Conservation (phyloP, 2,797 vertebrate genomes). For the Serranus cabrilla region DNA sequence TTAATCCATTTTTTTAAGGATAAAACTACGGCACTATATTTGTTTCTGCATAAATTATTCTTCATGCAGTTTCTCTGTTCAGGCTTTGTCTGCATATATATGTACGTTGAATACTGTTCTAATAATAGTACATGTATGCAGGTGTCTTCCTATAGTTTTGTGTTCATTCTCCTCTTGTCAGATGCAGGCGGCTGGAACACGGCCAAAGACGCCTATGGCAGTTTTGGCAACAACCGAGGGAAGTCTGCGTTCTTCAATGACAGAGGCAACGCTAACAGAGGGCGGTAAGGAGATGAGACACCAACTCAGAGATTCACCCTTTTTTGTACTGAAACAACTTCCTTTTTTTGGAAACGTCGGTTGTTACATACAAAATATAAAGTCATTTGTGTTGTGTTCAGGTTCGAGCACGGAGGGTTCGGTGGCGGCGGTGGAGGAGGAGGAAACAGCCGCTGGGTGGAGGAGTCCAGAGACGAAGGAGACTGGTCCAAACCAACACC, state of each 20-base stretch:
- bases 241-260: constrained; percentile 93
- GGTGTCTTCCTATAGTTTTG: not conserved
- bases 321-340: not conserved
- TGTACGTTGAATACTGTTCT: not conserved
- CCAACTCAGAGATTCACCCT: too few relatives aligned
- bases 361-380: too few relatives aligned
- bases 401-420: constrained; percentile 90
- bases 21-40: not conserved
- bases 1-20: too few relatives aligned
- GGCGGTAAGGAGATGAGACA: constrained; percentile 83
- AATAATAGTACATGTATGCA: not conserved
- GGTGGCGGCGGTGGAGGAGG: constrained; percentile 71
- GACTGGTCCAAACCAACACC: constrained; percentile 97
- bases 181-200: constrained; percentile 91
- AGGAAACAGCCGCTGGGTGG: constrained; percentile 93
- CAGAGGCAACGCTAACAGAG: constrained; percentile 90
- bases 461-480: constrained; percentile 92
- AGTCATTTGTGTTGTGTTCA: too few relatives aligned
- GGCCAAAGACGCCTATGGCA: constrained; percentile 93
- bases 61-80: not conserved
- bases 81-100: not conserved
- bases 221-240: constrained; percentile 93
- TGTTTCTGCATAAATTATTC: not conserved
- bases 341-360: too few relatives aligned
- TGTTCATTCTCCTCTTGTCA: constrained; percentile 23